phyloP scores from a whole-genome alignment of 1,140 invertebrate species.

The Lethocerus indicus region DNA sequence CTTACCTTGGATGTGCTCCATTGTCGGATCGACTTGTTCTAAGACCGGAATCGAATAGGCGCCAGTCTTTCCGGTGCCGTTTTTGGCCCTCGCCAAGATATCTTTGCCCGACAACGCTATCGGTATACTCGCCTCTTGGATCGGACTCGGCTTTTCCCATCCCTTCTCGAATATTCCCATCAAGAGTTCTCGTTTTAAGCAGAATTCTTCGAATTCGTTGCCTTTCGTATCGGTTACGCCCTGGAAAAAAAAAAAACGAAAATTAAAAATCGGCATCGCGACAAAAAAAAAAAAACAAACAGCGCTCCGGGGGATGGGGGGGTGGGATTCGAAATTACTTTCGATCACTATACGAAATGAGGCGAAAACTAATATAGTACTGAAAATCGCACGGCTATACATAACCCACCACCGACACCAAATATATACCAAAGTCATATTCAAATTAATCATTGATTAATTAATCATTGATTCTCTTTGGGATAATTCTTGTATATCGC shows the following conservation, averaged over 20 bases:
- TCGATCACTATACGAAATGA: no score
- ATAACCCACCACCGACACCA: no score
- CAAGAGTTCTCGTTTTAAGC: constrained; percentile 87
- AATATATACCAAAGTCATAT: no score
- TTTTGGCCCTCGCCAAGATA: constrained; percentile 95
- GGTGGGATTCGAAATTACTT: no score
- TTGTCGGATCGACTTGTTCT: constrained; percentile 80
- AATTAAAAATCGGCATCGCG: no score
- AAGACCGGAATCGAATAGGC: constrained; percentile 97
- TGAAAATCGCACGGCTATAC: no score
- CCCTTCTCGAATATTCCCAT: constrained; percentile 99
- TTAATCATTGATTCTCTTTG: no score
- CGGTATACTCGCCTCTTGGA: constrained; percentile 98
- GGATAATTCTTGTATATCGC: no score
- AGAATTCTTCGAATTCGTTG: constrained; percentile 99
- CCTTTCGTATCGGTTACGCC: constrained; percentile 99
- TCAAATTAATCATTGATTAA: no score
- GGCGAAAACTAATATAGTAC: no score
- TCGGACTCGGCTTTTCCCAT: constrained; percentile 98
- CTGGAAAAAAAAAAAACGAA: constrained; percentile 30
- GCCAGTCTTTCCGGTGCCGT: constrained; percentile 99
- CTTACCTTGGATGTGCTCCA: constrained; percentile 74
- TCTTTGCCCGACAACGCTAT: constrained; percentile 95
- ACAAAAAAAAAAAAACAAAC: no score
- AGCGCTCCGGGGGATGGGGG: not conserved